Conservation (phyloP, 30 jellyfish, hydroid and myxozoan species). For the Morbakka virulenta region DNA sequence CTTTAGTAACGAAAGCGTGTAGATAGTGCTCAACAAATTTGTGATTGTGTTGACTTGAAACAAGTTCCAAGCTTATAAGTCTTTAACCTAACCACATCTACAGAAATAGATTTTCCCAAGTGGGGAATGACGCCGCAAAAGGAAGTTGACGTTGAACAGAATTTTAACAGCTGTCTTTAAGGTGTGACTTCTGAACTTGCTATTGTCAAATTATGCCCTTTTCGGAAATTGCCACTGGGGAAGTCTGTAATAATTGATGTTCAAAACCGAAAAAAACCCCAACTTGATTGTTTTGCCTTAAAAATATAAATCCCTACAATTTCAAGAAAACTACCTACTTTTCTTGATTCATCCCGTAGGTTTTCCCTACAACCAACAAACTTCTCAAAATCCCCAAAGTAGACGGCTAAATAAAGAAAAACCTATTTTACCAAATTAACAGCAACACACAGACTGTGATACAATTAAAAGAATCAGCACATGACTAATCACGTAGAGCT, state of each 20-base stretch:
- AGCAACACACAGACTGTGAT: too few relatives aligned
- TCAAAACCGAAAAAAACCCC: neutral
- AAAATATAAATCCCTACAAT: neutral
- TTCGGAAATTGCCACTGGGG: neutral
- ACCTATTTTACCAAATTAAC: too few relatives aligned
- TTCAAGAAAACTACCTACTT: neutral
- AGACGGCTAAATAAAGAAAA: too few relatives aligned
- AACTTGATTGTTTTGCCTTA: neutral
- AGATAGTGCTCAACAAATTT: too few relatives aligned
- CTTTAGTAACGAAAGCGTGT: too few relatives aligned
- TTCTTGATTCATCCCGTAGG: neutral
- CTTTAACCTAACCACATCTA: neutral
- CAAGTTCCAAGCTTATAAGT: too few relatives aligned
- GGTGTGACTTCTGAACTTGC: neutral
- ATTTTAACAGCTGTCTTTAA: too few relatives aligned
- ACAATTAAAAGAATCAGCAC: too few relatives aligned
- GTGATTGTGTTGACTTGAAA: too few relatives aligned
- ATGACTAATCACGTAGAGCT: too few relatives aligned
- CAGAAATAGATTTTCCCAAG: neutral
- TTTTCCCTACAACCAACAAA: neutral
- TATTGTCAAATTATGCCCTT: too few relatives aligned
- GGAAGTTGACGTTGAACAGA: neutral
- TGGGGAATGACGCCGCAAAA: neutral
- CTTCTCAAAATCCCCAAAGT: neutral
- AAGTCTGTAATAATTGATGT: neutral